Evolutionary conservation across 2,888 invertebrate species (phyloP).

Genomic region (Vanessa cardui): DNA sequence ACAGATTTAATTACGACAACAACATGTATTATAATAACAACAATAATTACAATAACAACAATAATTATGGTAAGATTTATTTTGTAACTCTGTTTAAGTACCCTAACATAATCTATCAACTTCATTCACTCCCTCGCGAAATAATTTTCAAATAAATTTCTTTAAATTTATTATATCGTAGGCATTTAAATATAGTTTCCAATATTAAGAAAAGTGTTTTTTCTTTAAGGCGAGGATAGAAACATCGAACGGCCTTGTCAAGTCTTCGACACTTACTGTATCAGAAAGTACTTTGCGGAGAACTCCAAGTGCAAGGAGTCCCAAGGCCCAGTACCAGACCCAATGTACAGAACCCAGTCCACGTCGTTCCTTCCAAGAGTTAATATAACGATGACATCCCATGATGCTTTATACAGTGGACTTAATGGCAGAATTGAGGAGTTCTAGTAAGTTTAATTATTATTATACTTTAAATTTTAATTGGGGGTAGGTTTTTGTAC

Average conservation of each 20-base stretch:
- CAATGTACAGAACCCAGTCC: constrained; percentile 32
- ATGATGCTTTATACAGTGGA: constrained; percentile 34
- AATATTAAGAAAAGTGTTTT: too few species aligned
- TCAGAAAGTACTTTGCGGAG: constrained; percentile 43
- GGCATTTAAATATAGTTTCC: too few species aligned
- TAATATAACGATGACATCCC: constrained; percentile 37
- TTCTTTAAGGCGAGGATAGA: constrained; percentile 16
- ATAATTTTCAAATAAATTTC: too few species aligned
- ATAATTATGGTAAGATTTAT: background rate
- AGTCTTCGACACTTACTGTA: constrained; percentile 42
- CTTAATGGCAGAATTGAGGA: constrained; percentile 44
- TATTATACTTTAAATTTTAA: background rate
- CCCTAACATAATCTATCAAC: background rate
- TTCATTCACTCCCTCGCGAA: background rate
- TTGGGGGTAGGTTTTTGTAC: too few species aligned
- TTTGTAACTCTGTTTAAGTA: background rate
- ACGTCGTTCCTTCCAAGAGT: constrained; percentile 33
- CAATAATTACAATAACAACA: background rate
- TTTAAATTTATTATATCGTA: too few species aligned
- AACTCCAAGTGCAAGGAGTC: constrained; percentile 41
- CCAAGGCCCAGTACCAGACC: constrained; percentile 42
- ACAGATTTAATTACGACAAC: background rate
- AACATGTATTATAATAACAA: background rate
- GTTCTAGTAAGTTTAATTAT: constrained; percentile 42
- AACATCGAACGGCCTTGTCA: constrained; percentile 35